Evolutionary conservation across 2,797 vertebrate genomes (phyloP), one percentile per base, ranked within the genome.

Genomic region (Astyanax mexicanus): DNA sequence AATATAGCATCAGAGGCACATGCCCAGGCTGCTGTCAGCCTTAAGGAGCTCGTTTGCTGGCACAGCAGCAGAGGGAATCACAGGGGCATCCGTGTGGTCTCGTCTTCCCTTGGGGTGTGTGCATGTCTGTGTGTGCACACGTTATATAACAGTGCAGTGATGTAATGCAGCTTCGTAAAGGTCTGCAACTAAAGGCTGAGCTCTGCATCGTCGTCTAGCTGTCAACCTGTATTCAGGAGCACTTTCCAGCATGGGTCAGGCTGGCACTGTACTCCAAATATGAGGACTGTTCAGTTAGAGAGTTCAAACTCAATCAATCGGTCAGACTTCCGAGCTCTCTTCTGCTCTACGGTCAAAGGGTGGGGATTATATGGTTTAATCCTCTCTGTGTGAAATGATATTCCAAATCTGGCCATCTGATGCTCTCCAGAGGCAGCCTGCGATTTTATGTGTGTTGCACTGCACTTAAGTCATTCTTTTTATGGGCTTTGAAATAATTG

Each of bases 131-230:
- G 12, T 21, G 77, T 77, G 74, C 35, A 47, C 12, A 27, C 77
- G 78, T 92, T 94, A 92, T 86, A 84, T 91, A 94, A 94, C 78
- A 65, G 77, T 21, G 32, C 49, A 87, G 80, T 93, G 89, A 93
- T 91, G 91, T 92, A 92, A 93, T 91, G 84, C 79, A 2, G 73
- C 75, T 75, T 75, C 67, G 35, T 83, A 80, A 81, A 86, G 82
- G 88, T 87, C 82, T 84, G 83, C 86, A 72, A 84, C 83, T 84
- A 79, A 88, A 81, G 84, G 85, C 84, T 78, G 72, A 87, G 86
- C 58, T 25, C 19, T 66, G 68, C 66, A 38, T 69, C 66, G 61
- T 69, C 66, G 61, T 79, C 81, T 72, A 79, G 61, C 60, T 76
- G 13, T 74, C 54, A 86, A 91, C 86, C 89, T 90, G 86, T 83